Evolutionary conservation across 2,113 vertebrate genomes (phyloP).

Genomic region (Sigmodon hispidus): DNA sequence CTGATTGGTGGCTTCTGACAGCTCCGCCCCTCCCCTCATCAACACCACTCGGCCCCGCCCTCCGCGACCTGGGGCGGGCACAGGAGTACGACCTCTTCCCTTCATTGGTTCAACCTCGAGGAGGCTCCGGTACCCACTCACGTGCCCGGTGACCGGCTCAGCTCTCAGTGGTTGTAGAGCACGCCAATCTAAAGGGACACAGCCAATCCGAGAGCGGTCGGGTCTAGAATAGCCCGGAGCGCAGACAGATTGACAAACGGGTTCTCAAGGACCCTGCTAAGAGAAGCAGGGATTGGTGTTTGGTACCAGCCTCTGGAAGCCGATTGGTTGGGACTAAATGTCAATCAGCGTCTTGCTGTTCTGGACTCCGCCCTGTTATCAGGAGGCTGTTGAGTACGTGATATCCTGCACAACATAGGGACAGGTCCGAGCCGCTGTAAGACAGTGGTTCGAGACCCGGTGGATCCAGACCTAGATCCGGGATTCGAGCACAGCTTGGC

Average conservation of each 20-base stretch:
- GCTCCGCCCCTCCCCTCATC: slow-evolving; percentile 75
- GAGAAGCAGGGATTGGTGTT: slow-evolving; percentile 52
- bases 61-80: slow-evolving; percentile 22
- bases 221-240: slow-evolving; percentile 49
- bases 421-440: rapidly evolving
- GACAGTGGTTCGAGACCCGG: background rate
- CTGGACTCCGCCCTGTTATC: slow-evolving; percentile 61
- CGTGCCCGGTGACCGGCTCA: slow-evolving; percentile 77
- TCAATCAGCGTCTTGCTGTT: slow-evolving; percentile 20
- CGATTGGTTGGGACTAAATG: background rate
- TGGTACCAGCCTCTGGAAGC: background rate
- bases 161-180: background rate
- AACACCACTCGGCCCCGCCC: slow-evolving; percentile 72
- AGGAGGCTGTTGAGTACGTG: slow-evolving; percentile 81
- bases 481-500: background rate
- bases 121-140: slow-evolving; percentile 72
- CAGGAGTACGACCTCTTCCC: rapidly evolving
- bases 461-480: slow-evolving; percentile 49
- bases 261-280: background rate
- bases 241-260: background rate
- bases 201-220: slow-evolving; percentile 8
- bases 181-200: background rate
- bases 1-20: slow-evolving; percentile 70
- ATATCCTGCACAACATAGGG: slow-evolving; percentile 82
- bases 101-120: background rate